Conservation (phyloP, 2,113 vertebrate species). For the Anthoscopus minutus region DNA sequence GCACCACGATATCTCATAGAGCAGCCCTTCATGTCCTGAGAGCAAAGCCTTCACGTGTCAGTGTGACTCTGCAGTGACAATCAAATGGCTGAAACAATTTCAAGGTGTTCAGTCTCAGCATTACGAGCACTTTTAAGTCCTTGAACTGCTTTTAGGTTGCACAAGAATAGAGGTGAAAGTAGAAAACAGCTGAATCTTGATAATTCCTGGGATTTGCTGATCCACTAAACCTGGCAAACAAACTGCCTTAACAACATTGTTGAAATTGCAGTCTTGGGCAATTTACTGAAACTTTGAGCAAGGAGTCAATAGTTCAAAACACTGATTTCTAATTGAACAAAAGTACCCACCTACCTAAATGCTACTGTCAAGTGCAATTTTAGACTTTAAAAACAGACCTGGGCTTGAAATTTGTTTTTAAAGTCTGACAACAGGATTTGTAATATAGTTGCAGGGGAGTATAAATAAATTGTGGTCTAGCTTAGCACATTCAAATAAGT, state of each 20-base stretch:
- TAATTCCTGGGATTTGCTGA: constrained; percentile 57
- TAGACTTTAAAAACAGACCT: not conserved
- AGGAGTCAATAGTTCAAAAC: constrained; percentile 51
- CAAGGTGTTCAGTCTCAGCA: accelerated
- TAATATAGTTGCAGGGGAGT: not conserved
- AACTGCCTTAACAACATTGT: not conserved
- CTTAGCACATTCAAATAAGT: not conserved
- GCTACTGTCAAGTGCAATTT: not conserved
- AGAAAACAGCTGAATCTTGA: constrained; percentile 41
- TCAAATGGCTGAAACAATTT: not conserved
- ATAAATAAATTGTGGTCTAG: not conserved
- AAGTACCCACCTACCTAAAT: not conserved
- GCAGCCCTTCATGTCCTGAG: not conserved
- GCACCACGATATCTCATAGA: not conserved
- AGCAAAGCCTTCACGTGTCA: not conserved
- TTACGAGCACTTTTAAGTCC: not conserved
- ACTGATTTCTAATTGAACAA: constrained; percentile 44
- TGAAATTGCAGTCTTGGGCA: constrained; percentile 1
- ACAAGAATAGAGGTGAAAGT: constrained; percentile 43
- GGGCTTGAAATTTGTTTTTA: not conserved
- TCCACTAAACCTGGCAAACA: constrained; percentile 39
- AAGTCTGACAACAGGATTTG: not conserved
- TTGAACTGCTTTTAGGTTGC: not conserved
- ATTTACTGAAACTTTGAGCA: constrained; percentile 36
- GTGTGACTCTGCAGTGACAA: not conserved